Conservation (phyloP, 2,113 vertebrate genomes). For the Brachypodius melanocephalos region DNA sequence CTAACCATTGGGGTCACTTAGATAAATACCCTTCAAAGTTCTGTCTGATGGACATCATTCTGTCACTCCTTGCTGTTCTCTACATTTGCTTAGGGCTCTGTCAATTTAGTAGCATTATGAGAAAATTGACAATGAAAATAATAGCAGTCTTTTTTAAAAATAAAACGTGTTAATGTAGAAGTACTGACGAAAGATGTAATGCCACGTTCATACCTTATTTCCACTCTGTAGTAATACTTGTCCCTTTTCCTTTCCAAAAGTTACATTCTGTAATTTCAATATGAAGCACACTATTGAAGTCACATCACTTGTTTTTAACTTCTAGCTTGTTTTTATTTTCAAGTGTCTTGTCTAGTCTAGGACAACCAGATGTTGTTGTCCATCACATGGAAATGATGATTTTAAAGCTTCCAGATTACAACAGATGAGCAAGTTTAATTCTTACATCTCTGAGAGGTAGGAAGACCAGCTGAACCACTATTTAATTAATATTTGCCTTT, state of each 20-base stretch:
- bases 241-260: background rate
- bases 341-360: background rate
- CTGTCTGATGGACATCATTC: background rate
- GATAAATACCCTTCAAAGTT: background rate
- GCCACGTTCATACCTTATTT: background rate
- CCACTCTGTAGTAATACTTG: background rate
- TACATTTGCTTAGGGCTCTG: accelerated
- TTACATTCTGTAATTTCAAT: background rate
- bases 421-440: background rate
- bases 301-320: background rate
- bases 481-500: background rate
- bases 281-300: background rate
- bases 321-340: background rate
- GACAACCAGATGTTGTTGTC: background rate
- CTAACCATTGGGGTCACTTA: background rate
- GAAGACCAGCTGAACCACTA: background rate
- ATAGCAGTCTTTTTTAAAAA: background rate
- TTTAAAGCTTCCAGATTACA: background rate
- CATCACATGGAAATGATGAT: background rate
- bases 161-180: background rate
- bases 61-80: background rate
- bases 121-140: background rate
- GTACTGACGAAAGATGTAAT: background rate
- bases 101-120: background rate
- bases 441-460: background rate